These are phyloP conservation scores for Halcyon badia DNA, from an alignment of 2,797 vertebrate species.

Conservation along the genomic window DNA sequence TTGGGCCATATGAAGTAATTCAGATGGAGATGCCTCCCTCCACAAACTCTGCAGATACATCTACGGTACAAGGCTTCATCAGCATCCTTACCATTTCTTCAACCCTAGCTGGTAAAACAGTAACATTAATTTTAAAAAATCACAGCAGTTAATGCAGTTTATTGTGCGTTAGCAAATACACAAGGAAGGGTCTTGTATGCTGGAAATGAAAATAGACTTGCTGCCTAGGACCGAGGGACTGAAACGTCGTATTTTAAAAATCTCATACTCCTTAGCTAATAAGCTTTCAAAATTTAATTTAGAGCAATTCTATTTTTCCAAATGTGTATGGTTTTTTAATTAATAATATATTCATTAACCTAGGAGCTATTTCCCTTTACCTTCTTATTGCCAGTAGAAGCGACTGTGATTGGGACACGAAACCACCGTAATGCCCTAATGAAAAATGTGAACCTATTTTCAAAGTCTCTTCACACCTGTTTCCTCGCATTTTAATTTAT, in stretches of 20 bases:
- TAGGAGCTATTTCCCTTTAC: background rate
- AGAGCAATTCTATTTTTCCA: background rate
- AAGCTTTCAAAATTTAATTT: constrained; percentile 43
- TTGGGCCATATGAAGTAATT: background rate
- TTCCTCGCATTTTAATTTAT: constrained; percentile 16
- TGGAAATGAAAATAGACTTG: constrained; percentile 25
- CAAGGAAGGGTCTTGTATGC: background rate
- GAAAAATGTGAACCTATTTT: background rate
- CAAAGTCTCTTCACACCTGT: background rate
- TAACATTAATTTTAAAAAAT: constrained; percentile 16
- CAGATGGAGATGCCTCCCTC: background rate
- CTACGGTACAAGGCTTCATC: background rate
- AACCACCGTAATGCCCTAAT: background rate
- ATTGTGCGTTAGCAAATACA: background rate
- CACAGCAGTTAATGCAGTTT: constrained; percentile 30
- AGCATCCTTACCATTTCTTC: constrained; percentile 38
- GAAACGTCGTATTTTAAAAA: constrained; percentile 8
- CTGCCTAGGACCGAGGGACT: background rate
- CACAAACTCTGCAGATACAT: constrained; percentile 14
- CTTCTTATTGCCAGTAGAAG: background rate
- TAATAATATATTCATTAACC: constrained; percentile 29
- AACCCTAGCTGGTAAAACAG: constrained; percentile 47
- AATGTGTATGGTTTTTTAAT: background rate
- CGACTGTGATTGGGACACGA: background rate
- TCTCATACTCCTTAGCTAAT: background rate